Evolutionary conservation across 1,140 invertebrate species (phyloP), one percentile per base, ranked within the genome.

Genomic region (Plodia interpunctella): DNA sequence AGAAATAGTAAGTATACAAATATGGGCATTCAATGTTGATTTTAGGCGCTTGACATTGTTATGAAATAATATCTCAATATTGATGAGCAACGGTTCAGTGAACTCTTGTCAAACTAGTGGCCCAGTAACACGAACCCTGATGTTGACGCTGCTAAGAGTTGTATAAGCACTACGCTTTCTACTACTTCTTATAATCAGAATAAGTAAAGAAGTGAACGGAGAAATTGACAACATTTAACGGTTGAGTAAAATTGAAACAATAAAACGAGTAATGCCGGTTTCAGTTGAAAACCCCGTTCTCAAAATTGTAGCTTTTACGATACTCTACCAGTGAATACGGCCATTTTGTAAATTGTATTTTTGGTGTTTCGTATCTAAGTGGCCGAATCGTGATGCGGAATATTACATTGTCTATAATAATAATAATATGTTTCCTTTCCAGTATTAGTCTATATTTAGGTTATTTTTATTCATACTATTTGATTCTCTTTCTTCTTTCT

Each of bases 121-220:
- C 38, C 5, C 38, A 44, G 13, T 44, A 15, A 15, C 38, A 3
- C 38, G 15, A 44, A 15, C 13, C 38, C 15, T 44, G 49, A 25
- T 20, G 15, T 19, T 51, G 49, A 25, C 21, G 17, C 20, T 70
- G 67, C 64, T 76, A 73, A 77, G 68, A 73, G 76, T 81, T 82
- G 79, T 79, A 81, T 78, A 83, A 85, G 73, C 70, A 66, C 63
- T 76, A 76, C 81, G 74, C 83, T 85, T 84, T 87, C 83, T 87
- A 84, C 74, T 66, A 55, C 73, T 64, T 65, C 70, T 74, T 73
- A 65, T 71, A 72, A 80, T 74, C 77, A 76, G 74, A 82, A 83
- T 83, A 74, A 79, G 67, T 68, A 70, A 80, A 80, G 78, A 78
- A 82, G 75, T 87, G 79, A 81, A 49, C 68, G 78, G 82, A 87